Percentiles rank a stretch among this genome's conserved stretches.
Conservation (phyloP, 2,888 invertebrate species). For the Coremacera marginata region DNA sequence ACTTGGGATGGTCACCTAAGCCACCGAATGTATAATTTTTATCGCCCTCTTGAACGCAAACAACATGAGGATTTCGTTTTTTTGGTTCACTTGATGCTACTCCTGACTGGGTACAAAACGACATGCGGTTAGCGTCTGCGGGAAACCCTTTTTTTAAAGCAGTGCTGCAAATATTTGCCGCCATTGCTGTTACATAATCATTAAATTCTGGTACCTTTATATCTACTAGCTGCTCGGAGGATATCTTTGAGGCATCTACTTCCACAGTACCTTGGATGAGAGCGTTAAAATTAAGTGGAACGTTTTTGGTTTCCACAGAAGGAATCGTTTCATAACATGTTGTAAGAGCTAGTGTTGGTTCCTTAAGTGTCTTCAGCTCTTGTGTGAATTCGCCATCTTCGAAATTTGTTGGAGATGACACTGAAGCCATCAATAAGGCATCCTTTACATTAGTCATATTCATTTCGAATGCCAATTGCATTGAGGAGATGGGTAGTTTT, state of each 20-base stretch:
- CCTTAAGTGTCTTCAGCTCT: conserved; percentile 35
- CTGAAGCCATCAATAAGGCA: conserved; percentile 47
- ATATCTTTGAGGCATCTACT: conserved; percentile 55
- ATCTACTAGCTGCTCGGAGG: conserved; percentile 43
- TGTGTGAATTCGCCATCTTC: not conserved
- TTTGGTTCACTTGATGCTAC: not conserved
- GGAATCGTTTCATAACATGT: conserved; percentile 25
- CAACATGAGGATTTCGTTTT: conserved; percentile 40
- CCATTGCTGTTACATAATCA: conserved; percentile 58
- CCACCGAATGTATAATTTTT: no score
- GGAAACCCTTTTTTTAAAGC: conserved; percentile 56
- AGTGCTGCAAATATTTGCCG: conserved; percentile 59
- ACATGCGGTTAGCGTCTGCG: conserved; percentile 40
- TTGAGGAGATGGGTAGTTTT: conserved; percentile 57
- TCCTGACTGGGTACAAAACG: conserved; percentile 35
- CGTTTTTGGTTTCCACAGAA: conserved; percentile 24
- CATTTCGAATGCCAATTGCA: conserved; percentile 62
- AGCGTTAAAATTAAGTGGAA: conserved; percentile 59
- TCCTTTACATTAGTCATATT: conserved; percentile 58
- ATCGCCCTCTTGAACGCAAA: conserved; percentile 37
- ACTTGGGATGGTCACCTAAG: conserved; percentile 15
- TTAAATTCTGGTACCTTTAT: conserved; percentile 55
- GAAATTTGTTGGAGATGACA: not conserved
- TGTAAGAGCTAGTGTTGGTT: conserved; percentile 34
- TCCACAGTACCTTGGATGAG: conserved; percentile 56